Percentiles rank a stretch among this genome's conserved stretches.
phyloP scores from a whole-genome alignment of 2,113 vertebrate species.

The Chroicocephalus ridibundus region DNA sequence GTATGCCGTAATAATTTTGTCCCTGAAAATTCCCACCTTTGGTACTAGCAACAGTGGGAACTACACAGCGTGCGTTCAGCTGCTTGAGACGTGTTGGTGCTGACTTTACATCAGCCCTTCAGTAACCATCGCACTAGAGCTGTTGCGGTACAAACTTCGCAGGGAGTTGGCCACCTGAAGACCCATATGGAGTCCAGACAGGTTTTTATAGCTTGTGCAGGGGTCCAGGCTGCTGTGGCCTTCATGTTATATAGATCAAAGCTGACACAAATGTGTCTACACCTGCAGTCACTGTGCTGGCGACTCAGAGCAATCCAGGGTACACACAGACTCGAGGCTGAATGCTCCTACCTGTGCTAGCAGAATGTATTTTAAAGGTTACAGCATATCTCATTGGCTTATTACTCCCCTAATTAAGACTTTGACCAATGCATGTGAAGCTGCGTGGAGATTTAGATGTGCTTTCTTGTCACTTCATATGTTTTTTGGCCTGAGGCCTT shows the following conservation, averaged over 20 bases:
- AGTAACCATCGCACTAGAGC: background rate
- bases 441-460: background rate
- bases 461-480: background rate
- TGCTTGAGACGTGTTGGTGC: background rate
- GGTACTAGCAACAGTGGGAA: background rate
- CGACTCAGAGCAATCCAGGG: background rate
- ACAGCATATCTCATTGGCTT: background rate
- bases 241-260: background rate
- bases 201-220: background rate
- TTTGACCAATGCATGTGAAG: background rate
- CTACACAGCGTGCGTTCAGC: fast-evolving
- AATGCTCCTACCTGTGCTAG: background rate
- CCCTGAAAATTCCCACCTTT: background rate
- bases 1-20: background rate
- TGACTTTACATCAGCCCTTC: background rate
- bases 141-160: fast-evolving
- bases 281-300: background rate
- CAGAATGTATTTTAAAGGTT: background rate
- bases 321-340: background rate
- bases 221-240: background rate
- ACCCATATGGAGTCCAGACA: background rate
- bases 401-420: background rate
- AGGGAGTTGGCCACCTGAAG: background rate
- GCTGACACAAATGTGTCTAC: background rate
- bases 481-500: background rate